Base-by-base conservation (phyloP, 2,797 vertebrate species). In the Gymnothorax reevesii region DNA sequence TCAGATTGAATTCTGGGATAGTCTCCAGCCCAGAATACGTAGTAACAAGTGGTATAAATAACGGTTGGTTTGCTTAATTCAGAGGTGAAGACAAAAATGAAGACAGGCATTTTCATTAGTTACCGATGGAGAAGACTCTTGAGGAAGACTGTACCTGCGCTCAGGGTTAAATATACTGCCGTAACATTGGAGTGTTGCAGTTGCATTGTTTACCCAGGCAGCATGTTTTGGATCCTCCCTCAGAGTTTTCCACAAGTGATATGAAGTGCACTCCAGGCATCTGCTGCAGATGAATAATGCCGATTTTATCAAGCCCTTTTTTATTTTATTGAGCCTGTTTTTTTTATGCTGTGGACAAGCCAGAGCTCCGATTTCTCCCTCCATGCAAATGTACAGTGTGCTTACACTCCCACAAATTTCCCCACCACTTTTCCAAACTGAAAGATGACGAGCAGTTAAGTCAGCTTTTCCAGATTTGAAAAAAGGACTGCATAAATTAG, bases 391-490 rank as follows among this genome's bases (percentile, higher is more conserved):
- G 27, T 27, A 25, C 42, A 25, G 69, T 27, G 4, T 75, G 71
- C 71, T 42, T 13, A 10, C 5, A 13, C 25, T 33, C 33, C 33
- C 17, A 15, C 75, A 22, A 54, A 79, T 79, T 79, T 79, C 33
- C 33, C 77, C 52, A n/a, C 17, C 5, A 8, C 22, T 12, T 73
- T 71, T 85, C 84, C 54, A 22, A 54, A 3, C 62, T 64, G 49
- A 8, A 71, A n/a, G n/a, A 73, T 49, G 69, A 9, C 0, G 52
- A 57, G 52, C 33, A 42, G 33, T 42, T 55, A 66, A 85, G 49
- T 85, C 66, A 85, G 22, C 57, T 85, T 75, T 73, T 75, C 84
- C 84, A 85, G 64, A 57, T 71, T 85, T 57, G n/a, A 77, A 25
- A 77, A 66, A 22, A 85, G 66, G 52, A 17, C 77, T 20, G 4